Evolutionary conservation across 2,113 vertebrate species (phyloP), one percentile per base, ranked within the genome.

Genomic region (Prochilodus magdalenae): DNA sequence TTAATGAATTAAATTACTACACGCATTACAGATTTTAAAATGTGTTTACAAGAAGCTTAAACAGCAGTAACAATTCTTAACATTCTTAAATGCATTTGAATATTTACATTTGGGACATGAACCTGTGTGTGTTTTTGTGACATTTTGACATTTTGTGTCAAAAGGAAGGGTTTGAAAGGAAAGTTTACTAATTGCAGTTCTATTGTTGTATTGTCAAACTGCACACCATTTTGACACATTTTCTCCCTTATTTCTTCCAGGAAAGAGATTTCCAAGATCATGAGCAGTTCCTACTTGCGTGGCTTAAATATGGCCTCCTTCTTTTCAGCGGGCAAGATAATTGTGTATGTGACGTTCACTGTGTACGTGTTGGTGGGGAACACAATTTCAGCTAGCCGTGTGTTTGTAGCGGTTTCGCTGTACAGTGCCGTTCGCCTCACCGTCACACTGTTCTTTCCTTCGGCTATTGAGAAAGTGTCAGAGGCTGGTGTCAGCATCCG

Each of bases 261-360:
- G 89, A 95, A 94, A 89, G 98, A 99, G 87, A 96, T 98, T 85
- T 94, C 95, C 84, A 96, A 95, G 91, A 81, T 99, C 80, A 93
- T 98, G 91, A 95, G 90, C 89, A 99, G 97, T 88, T 98, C 97
- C 65, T 98, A 97, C 84, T 95, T 99, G 66, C 95, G 98, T 75
- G 97, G 95, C 29, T 87, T 98, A 88, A 99, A 99, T 89, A 93
- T 99, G 93, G 97, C 96, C 0, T 97, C 95, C 0, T 99, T 98
- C 92, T 99, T 98, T 63, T 89, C 95, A 70, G 96, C 95, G 60
- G 96, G 93, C 94, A 99, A 99, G 93, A 92, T 99, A 77, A 97
- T 97, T 15, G 81, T 98, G 82, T 99, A 97, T 75, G 90, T 97
- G 91, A 98, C 97, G 4, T 95, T 99, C 93, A 92, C 94, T 26